phyloP scores from a whole-genome alignment of 2,113 vertebrate species.

The Oryzias celebensis region DNA sequence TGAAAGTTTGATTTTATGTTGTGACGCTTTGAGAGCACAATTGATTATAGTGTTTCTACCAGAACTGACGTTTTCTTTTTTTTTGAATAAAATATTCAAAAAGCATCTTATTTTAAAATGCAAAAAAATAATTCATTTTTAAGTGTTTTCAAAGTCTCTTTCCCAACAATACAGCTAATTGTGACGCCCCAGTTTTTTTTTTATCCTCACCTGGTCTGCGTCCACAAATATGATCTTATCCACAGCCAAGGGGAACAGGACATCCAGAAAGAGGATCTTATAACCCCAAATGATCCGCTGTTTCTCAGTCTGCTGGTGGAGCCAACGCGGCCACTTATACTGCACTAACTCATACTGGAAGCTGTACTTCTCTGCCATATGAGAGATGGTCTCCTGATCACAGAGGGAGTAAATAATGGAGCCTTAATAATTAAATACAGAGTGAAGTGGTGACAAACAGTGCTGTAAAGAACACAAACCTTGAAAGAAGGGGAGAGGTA shows the following conservation, averaged over 20 bases:
- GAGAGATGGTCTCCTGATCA: slow-evolving; percentile 87
- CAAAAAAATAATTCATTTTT: not conserved
- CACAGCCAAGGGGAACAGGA: slow-evolving; percentile 94
- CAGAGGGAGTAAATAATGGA: not conserved
- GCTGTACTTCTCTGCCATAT: slow-evolving; percentile 88
- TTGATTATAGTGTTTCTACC: too few relatives aligned
- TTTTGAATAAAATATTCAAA: too few relatives aligned
- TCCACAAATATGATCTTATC: slow-evolving; percentile 99
- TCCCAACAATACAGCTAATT: not conserved
- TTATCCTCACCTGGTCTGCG: slow-evolving; percentile 87
- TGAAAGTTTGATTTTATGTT: too few relatives aligned
- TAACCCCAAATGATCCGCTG: slow-evolving; percentile 98
- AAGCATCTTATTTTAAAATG: not conserved
- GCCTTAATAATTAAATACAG: not conserved
- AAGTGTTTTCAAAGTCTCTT: slow-evolving; percentile 1
- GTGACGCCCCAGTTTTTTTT: not conserved
- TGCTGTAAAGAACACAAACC: slow-evolving; percentile 67
- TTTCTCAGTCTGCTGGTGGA: slow-evolving; percentile 94
- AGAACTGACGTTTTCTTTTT: too few relatives aligned
- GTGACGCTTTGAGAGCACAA: too few relatives aligned
- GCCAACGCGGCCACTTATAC: slow-evolving; percentile 96
- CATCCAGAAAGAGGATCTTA: slow-evolving; percentile 98
- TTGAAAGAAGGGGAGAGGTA: slow-evolving; percentile 97
- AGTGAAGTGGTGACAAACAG: not conserved
- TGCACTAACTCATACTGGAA: slow-evolving; percentile 96